These are phyloP conservation scores for Phocides pigmalion DNA, from an alignment of 1,140 invertebrate species.

Conservation along the genomic window DNA sequence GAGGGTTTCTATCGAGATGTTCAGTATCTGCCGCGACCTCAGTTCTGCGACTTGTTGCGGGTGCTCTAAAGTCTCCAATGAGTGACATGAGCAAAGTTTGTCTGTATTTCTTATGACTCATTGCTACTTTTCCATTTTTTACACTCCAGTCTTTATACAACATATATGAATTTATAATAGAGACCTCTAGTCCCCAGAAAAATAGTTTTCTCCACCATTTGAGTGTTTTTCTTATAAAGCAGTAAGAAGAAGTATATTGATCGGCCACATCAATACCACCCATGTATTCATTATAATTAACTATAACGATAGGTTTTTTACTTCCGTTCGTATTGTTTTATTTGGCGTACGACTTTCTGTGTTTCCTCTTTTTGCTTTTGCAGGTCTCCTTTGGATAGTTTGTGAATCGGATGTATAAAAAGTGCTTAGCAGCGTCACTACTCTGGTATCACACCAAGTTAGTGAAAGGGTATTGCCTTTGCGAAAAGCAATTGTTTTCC, in stretches of 20 bases:
- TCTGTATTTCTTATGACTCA: slow-evolving; percentile 4
- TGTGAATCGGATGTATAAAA: slow-evolving; percentile 19
- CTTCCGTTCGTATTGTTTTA: slow-evolving; percentile 16
- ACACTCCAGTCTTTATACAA: slow-evolving; percentile 19
- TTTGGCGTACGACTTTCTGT: slow-evolving; percentile 11
- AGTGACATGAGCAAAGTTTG: slow-evolving; percentile 17
- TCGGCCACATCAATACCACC: slow-evolving; percentile 47
- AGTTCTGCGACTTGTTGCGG: neutral
- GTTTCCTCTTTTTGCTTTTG: slow-evolving; percentile 19
- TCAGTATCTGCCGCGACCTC: slow-evolving; percentile 7
- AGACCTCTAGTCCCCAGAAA: slow-evolving; percentile 23
- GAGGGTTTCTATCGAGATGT: slow-evolving; percentile 14
- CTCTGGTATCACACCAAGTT: slow-evolving; percentile 14
- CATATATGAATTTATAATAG: slow-evolving; percentile 16
- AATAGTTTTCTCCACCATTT: slow-evolving; percentile 26
- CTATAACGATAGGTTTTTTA: slow-evolving; percentile 18
- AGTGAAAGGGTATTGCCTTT: slow-evolving; percentile 15
- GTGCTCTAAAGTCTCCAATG: slow-evolving; percentile 17
- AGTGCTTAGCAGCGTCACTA: slow-evolving; percentile 15
- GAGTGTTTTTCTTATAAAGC: slow-evolving; percentile 26
- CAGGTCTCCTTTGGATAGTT: slow-evolving; percentile 17
- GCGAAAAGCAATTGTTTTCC: slow-evolving; percentile 17
- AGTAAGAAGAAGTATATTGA: slow-evolving; percentile 26
- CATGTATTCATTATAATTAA: slow-evolving; percentile 31
- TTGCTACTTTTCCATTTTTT: slow-evolving; percentile 3